Conservation (phyloP, 2,797 vertebrate genomes). For the Carcharodon carcharias region DNA sequence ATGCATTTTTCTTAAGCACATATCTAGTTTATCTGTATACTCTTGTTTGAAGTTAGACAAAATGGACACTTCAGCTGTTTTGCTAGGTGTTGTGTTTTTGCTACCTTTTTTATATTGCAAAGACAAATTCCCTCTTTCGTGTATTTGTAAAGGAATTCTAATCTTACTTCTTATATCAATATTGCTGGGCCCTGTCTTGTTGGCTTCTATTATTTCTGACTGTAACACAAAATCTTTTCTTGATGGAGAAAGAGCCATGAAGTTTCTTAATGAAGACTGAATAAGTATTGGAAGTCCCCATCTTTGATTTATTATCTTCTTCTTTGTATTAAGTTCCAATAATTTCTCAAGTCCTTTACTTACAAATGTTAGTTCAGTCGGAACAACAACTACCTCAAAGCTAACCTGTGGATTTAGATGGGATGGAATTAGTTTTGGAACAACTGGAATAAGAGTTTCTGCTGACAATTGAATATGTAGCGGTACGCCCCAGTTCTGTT, state of each 20-base stretch:
- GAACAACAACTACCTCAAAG: not conserved
- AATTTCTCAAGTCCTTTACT: not conserved
- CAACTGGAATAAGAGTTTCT: not conserved
- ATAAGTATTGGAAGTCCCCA: slow-evolving; percentile 21
- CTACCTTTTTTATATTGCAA: not conserved
- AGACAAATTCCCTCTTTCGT: not conserved
- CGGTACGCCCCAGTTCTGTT: not conserved
- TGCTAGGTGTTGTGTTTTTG: not conserved
- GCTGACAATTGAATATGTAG: not conserved
- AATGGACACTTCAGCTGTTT: not conserved
- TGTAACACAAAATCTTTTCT: not conserved
- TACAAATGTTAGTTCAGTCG: not conserved
- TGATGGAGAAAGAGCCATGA: not conserved
- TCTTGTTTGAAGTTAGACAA: not conserved
- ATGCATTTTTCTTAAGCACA: not conserved
- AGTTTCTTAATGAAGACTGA: slow-evolving; percentile 22
- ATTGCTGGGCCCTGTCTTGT: not conserved
- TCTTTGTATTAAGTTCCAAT: slow-evolving; percentile 22
- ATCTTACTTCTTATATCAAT: not conserved
- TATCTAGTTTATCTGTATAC: not conserved
- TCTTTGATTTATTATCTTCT: slow-evolving; percentile 23
- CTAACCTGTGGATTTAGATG: not conserved
- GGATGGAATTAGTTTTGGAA: slow-evolving; percentile 18
- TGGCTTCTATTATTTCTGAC: not conserved
- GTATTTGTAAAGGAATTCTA: not conserved